Conservation (phyloP, 2,113 vertebrate species). For the Sinocyclocheilus rhinocerous region DNA sequence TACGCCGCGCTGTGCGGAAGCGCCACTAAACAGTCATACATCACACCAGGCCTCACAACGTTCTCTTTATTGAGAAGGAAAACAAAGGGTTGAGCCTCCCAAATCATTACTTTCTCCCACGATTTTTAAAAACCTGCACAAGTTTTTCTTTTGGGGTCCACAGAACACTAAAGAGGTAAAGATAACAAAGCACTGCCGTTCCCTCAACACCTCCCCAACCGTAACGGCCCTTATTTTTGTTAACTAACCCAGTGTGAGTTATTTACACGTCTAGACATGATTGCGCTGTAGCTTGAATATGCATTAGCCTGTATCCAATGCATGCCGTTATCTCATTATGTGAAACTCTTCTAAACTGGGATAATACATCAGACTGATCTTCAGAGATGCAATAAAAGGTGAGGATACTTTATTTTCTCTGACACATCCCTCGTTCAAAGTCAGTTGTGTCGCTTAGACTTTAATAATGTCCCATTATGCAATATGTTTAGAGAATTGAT, state of each 20-base stretch:
- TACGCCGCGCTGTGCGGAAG: conserved; percentile 82
- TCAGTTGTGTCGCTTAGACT: conserved; percentile 69
- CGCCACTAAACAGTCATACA: conserved; percentile 89
- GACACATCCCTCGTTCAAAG: conserved; percentile 54
- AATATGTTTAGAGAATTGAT: conserved; percentile 81
- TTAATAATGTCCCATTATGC: conserved; percentile 79
- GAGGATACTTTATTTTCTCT: conserved; percentile 59
- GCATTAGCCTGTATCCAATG: conserved; percentile 62
- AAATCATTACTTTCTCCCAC: conserved; percentile 95
- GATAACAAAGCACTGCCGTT: conserved; percentile 84
- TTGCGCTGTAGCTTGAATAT: conserved; percentile 29
- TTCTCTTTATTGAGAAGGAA: conserved; percentile 98
- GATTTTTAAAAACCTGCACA: conserved; percentile 92
- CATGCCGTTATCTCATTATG: conserved; percentile 64
- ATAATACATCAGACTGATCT: conserved; percentile 55
- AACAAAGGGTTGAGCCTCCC: conserved; percentile 96
- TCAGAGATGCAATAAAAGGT: conserved; percentile 53
- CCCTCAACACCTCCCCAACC: conserved; percentile 45
- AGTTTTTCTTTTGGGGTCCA: conserved; percentile 90
- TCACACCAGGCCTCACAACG: conserved; percentile 88
- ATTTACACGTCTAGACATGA: conserved; percentile 44
- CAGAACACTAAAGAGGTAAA: conserved; percentile 83
- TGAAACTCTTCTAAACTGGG: conserved; percentile 47
- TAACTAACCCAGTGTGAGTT: conserved; percentile 49
- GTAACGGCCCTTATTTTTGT: background rate